Evolutionary conservation across 2,888 invertebrate genomes (phyloP).

Genomic region (Cheiracanthium punctorium): DNA sequence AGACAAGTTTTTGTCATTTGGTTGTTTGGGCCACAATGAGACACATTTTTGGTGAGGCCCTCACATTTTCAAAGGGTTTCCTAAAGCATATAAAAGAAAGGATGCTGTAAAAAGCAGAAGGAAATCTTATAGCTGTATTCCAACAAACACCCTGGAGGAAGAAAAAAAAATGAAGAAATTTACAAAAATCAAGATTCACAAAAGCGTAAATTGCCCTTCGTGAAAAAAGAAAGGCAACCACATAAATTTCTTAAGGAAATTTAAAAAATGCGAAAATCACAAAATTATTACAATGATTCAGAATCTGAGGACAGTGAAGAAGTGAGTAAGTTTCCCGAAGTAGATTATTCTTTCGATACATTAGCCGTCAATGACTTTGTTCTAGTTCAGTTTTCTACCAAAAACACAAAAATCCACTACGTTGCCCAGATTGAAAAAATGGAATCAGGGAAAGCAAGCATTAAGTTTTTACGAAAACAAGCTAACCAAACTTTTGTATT

Average conservation of each 20-base stretch:
- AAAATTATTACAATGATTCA: conserved; percentile 5
- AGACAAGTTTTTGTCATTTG: no score
- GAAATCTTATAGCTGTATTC: conserved; percentile 9
- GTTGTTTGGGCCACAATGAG: no score
- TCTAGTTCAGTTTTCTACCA: conserved; percentile 14
- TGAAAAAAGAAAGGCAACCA: background rate
- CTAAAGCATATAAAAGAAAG: conserved; percentile 1
- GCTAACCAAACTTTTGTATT: conserved; percentile 9
- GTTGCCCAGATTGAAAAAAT: background rate
- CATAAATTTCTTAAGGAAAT: background rate
- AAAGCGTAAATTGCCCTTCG: background rate
- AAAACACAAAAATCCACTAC: conserved; percentile 16
- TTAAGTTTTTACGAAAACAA: conserved; percentile 19
- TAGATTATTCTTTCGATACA: background rate
- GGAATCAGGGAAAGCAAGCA: no score
- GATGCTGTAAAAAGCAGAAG: background rate
- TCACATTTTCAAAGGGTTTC: no score
- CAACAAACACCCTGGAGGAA: background rate
- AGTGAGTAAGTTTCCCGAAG: background rate
- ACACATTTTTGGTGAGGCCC: no score
- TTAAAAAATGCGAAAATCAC: background rate
- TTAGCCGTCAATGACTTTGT: conserved; percentile 25
- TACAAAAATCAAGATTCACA: background rate
- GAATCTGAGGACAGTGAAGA: background rate
- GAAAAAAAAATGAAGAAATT: background rate